Evolutionary conservation across 2,113 vertebrate genomes (phyloP), one percentile per base, ranked within the genome.

Genomic region (Clarias magur): DNA sequence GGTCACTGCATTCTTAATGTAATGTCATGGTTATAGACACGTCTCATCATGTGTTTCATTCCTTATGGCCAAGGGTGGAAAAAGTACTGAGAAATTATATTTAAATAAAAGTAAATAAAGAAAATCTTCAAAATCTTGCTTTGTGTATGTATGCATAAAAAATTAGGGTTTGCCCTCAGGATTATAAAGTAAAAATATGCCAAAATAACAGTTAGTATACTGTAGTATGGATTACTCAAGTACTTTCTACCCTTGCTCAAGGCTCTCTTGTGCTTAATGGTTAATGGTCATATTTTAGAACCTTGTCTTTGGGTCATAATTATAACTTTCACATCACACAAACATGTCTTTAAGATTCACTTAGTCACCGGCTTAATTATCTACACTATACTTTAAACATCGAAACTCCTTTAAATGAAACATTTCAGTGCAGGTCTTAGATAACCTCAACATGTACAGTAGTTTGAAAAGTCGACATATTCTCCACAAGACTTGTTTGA

Each of bases 401-500:
- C 88, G 91, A 91, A 91, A 91, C 90, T 83, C 85, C 88, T 91
- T 56, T 86, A 63, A 27, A 92, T 87, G 79, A 86, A 92, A 91
- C 90, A 73, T 91, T 89, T 89, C 84, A 89, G 87, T 93, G 90
- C 93, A 93, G 93, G 86, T 84, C 16, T 92, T 86, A 25, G 30
- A 17, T 62, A 65, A 76, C 25, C 57, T 42, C n/a, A 34, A 53
- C 57, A 81, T 75, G 13, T 56, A 78, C 25, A 80, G 63, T 53
- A 42, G 38, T 27, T 27, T 85, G 87, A 84, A 92, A 93, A 93
- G 91, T 92, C 85, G 91, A 90, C 80, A 72, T 30, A 48, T 15
- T 16, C 62, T 80, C 86, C 83, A 78, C 10, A 60, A 63, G 48
- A 23, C 89, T 84, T 62, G 21, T 19, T 83, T 91, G 86, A 75